phyloP scores from a whole-genome alignment of 2,113 vertebrate species.

The Myanophis thanlyinensis region DNA sequence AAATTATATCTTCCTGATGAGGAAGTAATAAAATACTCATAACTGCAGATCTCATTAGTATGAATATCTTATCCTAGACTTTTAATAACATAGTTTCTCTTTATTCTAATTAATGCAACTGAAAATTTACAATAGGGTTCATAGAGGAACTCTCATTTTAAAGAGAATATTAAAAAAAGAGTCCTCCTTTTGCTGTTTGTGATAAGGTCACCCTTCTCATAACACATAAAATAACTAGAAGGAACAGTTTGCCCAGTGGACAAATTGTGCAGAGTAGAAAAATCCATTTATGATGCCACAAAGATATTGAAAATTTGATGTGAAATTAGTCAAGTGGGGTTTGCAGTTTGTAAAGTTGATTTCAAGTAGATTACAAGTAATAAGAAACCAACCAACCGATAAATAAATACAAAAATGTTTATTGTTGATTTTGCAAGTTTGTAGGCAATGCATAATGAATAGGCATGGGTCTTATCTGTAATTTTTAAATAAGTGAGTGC shows the following conservation, averaged over 20 bases:
- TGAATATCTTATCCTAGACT: neutral
- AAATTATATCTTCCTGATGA: neutral
- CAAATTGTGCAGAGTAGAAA: neutral
- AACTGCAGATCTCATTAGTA: neutral
- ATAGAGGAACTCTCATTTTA: slow-evolving; percentile 4
- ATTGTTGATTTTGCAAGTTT: slow-evolving; percentile 18
- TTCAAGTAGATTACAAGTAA: slow-evolving; percentile 10
- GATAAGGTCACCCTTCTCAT: neutral
- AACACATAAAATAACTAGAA: slow-evolving; percentile 31
- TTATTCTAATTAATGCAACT: neutral
- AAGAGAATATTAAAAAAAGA: slow-evolving; percentile 7
- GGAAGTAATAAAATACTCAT: neutral
- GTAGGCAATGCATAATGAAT: neutral
- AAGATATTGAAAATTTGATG: slow-evolving; percentile 15
- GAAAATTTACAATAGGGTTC: neutral
- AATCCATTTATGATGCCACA: slow-evolving; percentile 7
- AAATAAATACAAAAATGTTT: neutral
- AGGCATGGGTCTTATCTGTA: neutral
- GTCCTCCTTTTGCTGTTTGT: neutral
- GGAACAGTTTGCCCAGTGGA: slow-evolving; percentile 3
- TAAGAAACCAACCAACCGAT: neutral
- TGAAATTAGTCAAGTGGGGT: slow-evolving; percentile 27
- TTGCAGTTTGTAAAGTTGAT: slow-evolving; percentile 16
- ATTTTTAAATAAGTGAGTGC: neutral
- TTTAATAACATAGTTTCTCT: neutral